A percentile compares a stretch with the other conserved stretches of the same genome.
These are phyloP conservation scores for Hirtodrosophila trivittata DNA, from an alignment of 2,888 invertebrate genomes.

Conservation along the genomic window DNA sequence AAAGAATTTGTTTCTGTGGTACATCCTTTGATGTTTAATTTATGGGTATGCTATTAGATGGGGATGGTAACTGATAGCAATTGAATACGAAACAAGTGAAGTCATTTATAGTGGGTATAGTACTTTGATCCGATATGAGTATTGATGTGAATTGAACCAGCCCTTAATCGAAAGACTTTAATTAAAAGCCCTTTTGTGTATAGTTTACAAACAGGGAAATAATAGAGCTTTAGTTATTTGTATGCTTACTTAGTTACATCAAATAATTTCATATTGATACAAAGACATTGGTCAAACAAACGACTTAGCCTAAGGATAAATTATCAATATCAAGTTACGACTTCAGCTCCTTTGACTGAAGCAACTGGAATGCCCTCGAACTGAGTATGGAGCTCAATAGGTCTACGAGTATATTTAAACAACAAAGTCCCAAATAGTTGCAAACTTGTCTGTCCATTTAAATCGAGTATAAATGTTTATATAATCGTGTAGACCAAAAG, in stretches of 20 bases:
- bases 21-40: conserved; percentile 12
- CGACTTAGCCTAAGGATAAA: too few species aligned
- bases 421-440: conserved; percentile 34
- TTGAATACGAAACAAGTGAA: too few species aligned
- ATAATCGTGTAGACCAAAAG: conserved; percentile 41
- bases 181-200: conserved; percentile 33
- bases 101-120: too few species aligned
- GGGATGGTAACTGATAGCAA: background rate
- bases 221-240: background rate
- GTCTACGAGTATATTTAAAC: conserved; percentile 9
- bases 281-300: background rate
- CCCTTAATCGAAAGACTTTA: background rate
- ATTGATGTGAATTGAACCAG: too few species aligned
- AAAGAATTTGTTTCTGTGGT: conserved; percentile 3
- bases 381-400: background rate
- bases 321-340: conserved; percentile 22
- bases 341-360: too few species aligned
- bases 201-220: conserved; percentile 16
- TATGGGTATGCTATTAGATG: background rate
- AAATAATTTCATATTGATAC: conserved; percentile 3
- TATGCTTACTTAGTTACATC: conserved; percentile 10
- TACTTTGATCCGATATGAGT: too few species aligned
- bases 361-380: background rate
- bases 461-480: conserved; percentile 61
- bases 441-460: conserved; percentile 40